Evolutionary conservation across 2,888 invertebrate genomes (phyloP).

Genomic region (Spodoptera exigua): DNA sequence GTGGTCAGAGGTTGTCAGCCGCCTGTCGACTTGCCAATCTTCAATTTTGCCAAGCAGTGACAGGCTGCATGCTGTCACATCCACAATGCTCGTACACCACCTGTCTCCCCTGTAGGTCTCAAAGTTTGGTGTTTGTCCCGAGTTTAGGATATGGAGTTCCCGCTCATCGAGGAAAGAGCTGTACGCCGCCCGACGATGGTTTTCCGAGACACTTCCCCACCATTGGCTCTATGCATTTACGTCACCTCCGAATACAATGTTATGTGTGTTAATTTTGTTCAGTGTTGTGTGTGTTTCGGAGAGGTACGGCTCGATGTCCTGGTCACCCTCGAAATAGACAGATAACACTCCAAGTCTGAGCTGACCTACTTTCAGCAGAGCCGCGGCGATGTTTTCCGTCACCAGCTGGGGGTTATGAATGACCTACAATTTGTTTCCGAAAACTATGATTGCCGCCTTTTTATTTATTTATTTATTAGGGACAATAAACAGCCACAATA

Average conservation of each 20-base stretch:
- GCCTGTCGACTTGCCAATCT: constrained; percentile 14
- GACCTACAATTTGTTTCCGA: too few relatives aligned
- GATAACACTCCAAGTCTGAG: too few relatives aligned
- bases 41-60: constrained; percentile 11
- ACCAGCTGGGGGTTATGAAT: too few relatives aligned
- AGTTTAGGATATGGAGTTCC: constrained; percentile 46
- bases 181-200: constrained; percentile 39
- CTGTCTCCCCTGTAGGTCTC: constrained; percentile 9
- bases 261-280: background rate
- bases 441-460: too few relatives aligned
- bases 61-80: constrained; percentile 15
- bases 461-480: too few relatives aligned
- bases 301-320: background rate
- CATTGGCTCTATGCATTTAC: constrained; percentile 30
- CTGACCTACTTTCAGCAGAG: too few relatives aligned
- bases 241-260: constrained; percentile 12
- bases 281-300: background rate
- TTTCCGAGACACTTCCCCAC: constrained; percentile 33
- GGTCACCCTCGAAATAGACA: constrained; percentile 3
- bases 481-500: too few relatives aligned
- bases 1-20: constrained; percentile 11
- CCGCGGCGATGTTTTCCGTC: too few relatives aligned
- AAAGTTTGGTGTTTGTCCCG: constrained; percentile 15
- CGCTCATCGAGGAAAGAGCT: constrained; percentile 34
- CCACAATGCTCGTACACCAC: constrained; percentile 12